Conservation (phyloP, 2,113 vertebrate genomes). For the Herpetotheres cachinnans region DNA sequence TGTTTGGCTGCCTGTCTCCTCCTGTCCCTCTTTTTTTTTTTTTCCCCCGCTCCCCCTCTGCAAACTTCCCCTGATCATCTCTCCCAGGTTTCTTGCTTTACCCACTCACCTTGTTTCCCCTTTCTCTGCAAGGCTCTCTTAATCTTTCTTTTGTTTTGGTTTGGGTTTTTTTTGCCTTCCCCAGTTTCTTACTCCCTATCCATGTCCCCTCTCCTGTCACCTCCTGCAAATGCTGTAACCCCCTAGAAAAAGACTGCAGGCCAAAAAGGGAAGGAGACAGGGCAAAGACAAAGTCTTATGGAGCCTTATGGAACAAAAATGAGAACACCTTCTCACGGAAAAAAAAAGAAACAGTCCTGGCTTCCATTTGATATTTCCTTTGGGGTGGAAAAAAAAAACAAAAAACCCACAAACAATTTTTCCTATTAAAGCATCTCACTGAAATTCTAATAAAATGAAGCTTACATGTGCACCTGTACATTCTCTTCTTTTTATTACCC, state of each 20-base stretch:
- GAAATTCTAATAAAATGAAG: not conserved
- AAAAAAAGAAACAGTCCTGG: not conserved
- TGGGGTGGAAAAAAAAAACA: not conserved
- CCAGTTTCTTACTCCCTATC: not conserved
- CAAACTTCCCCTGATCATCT: not conserved
- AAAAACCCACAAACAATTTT: not conserved
- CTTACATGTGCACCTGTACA: rapidly evolving
- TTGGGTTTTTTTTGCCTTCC: not conserved
- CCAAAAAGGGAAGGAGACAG: not conserved
- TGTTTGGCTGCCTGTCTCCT: not conserved
- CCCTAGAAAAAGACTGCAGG: not conserved
- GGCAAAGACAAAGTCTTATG: not conserved
- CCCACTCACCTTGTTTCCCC: not conserved
- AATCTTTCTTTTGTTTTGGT: not conserved
- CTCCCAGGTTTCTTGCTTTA: not conserved
- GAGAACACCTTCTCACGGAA: not conserved
- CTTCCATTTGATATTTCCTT: not conserved
- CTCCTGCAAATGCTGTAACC: not conserved
- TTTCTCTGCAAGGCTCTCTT: not conserved
- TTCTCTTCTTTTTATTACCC: not conserved
- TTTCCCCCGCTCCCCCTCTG: too few species aligned
- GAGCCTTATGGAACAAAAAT: not conserved
- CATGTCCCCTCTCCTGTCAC: not conserved
- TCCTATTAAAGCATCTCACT: not conserved
- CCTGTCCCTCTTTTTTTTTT: rapidly evolving